Percentiles rank a stretch among this genome's conserved stretches.
These are phyloP conservation scores for Myzus persicae DNA, from an alignment of 1,140 invertebrate species.

Conservation along the genomic window DNA sequence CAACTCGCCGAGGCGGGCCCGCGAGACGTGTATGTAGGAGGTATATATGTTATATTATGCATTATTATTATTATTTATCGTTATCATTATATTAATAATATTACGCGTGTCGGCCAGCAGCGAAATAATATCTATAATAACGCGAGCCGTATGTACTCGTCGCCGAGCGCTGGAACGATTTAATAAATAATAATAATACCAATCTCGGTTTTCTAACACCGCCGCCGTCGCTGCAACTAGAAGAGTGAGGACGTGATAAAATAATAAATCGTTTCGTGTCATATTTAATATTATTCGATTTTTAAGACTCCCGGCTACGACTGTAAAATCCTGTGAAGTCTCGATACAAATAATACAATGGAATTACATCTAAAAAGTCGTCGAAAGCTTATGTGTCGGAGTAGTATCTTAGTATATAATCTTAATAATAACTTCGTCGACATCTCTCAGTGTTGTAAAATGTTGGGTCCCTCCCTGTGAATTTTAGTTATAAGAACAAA, in stretches of 20 bases:
- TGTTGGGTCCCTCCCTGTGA: neutral
- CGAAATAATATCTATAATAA: constrained; percentile 1
- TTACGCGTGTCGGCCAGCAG: neutral
- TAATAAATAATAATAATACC: neutral
- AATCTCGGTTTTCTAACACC: neutral
- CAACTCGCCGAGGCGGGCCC: neutral
- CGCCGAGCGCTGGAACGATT: neutral
- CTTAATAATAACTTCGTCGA: neutral
- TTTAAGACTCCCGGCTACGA: neutral
- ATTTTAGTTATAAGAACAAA: neutral
- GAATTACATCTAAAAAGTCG: neutral
- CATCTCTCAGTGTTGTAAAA: neutral
- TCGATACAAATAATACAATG: neutral
- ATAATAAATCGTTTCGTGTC: neutral
- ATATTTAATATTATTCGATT: neutral
- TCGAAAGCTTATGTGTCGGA: neutral
- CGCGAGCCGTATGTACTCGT: neutral
- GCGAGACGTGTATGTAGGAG: neutral
- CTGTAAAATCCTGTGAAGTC: neutral
- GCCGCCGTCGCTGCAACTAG: no score
- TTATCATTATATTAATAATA: constrained; percentile 20
- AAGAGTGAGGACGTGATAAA: neutral
- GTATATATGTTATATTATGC: neutral
- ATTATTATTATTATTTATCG: constrained; percentile 10
- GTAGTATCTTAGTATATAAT: no score